Base-by-base conservation (phyloP, 2,113 vertebrate genomes). In the Coregonus clupeaformis region DNA sequence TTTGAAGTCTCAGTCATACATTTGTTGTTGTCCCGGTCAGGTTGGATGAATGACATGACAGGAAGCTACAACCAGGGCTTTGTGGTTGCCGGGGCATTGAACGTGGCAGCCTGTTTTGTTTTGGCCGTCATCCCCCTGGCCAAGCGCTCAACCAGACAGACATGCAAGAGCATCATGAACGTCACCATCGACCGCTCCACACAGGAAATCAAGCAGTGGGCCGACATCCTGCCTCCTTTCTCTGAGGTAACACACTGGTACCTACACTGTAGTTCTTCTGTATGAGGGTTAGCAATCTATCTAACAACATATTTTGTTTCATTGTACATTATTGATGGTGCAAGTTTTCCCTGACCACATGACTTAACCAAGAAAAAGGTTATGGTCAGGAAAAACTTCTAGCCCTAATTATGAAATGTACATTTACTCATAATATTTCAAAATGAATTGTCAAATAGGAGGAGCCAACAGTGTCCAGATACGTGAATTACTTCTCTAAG, bases 61-160 rank as follows among this genome's bases (percentile, higher is more conserved):
- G 82, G 84, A 29, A 86, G 45, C 68, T 84, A 86, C 36, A 82
- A 73, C 49, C 72, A 80, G 69, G 84, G 84, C 63, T 85, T 85
- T 64, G 20, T 85, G 70, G 84, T 83, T 36, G 77, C 74, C 1
- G 84, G 81, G 3, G 32, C 73, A 11, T 55, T 77, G 22, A 78
- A 80, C 32, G 27, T 85, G 71, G 68, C 25, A 16, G 76, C 81
- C 63, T 77, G 76, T 49, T 63, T 76, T 42, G 76, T 86, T 27
- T 74, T 86, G 7, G 77, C 77, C 73, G 64, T 83, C 24, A 86
- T 83, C 62, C 84, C 84, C 5, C 32, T 68, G 55, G 64, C 69
- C 29, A 69, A 75, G 72, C 60, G 25, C 36, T 45, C 55, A 68
- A 20, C 79, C 63, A n/a, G 30, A 18, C 81, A 84, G 52, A 68